Evolutionary conservation across 2,888 invertebrate genomes (phyloP), one percentile per base, ranked within the genome.

Genomic region (Phymatocera aterrima): DNA sequence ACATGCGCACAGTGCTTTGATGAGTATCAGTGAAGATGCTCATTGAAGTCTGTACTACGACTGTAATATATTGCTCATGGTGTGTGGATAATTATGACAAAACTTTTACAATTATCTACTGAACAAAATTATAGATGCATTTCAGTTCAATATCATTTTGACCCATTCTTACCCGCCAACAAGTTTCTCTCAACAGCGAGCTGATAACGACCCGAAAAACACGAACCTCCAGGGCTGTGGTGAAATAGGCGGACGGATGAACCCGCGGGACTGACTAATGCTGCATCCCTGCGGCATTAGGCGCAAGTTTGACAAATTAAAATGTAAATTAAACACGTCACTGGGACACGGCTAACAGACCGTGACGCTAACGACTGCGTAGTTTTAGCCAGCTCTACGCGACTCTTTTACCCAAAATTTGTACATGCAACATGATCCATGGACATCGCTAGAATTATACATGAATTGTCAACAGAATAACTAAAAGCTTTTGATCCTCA

Each of bases 261-360:
- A 68, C 64, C 34, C 34, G n/a, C 68, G 40, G 24, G 46, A 68
- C 40, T 68, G 46, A 64, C 34, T 40, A 68, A 40, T 46, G 46
- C 46, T 68, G 28, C 21, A 18, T 24, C 68, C 68, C 43, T 46
- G 24, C 43, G 24, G 68, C 68, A 68, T 68, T 68, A 43, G 68
- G 43, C 4, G 46, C 68, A 68, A 43, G 46, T 68, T 68, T 68
- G 68, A 68, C 40, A 46, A 68, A 68, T 68, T 68, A 68, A 68
- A 68, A 68, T 28, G 43, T 43, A 68, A 43, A 68, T 64, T 64
- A 64, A 64, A 34, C 37, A 37, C 37, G 64, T 37, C 64, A 64
- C 64, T 64, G 64, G 34, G 37, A 34, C 37, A 64, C 64, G 34
- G 34, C 64, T 64, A 64, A 64, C 64, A 46, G 28, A 68, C 68